Percentiles rank a stretch among this genome's conserved stretches.
Evolutionary conservation across 2,888 invertebrate species (phyloP).

Genomic region (Elmis aenea): DNA sequence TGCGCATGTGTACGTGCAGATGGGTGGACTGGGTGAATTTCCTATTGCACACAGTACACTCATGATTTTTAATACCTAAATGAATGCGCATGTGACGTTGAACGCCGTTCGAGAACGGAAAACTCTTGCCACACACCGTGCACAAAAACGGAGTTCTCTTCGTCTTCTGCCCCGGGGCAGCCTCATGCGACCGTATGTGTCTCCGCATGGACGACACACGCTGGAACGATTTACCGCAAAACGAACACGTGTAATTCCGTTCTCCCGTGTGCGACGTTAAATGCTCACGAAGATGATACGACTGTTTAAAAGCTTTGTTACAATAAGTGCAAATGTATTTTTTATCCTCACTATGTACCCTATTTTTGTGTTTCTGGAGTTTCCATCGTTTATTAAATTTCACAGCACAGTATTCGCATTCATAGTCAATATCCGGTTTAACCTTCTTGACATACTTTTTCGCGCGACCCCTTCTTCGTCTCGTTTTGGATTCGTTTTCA

Average conservation of each 20-base stretch:
- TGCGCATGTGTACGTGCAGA: constrained; percentile 49
- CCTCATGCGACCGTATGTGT: constrained; percentile 34
- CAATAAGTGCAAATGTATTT: constrained; percentile 27
- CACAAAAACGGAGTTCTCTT: constrained; percentile 39
- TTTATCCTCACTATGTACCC: constrained; percentile 25
- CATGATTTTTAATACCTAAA: constrained; percentile 38
- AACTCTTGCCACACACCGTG: constrained; percentile 40
- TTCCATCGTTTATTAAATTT: constrained; percentile 29
- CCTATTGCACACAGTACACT: constrained; percentile 42
- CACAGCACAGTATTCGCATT: constrained; percentile 29
- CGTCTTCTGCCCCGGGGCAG: constrained; percentile 35
- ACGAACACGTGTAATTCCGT: constrained; percentile 32
- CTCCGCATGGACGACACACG: constrained; percentile 34
- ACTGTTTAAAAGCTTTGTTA: constrained; percentile 34
- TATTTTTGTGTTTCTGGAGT: constrained; percentile 29
- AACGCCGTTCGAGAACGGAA: constrained; percentile 38
- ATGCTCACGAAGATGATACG: constrained; percentile 35
- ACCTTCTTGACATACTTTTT: constrained; percentile 6
- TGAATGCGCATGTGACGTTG: constrained; percentile 43
- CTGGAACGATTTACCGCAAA: constrained; percentile 36
- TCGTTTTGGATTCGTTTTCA: background rate
- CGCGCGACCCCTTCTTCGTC: constrained; percentile 5
- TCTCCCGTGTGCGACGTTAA: constrained; percentile 36
- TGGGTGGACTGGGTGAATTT: constrained; percentile 45
- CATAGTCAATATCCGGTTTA: constrained; percentile 10